A percentile compares a stretch with the other conserved stretches of the same genome.
Conservation (phyloP, 2,113 vertebrate species). For the Romanogobio albipinnatus region DNA sequence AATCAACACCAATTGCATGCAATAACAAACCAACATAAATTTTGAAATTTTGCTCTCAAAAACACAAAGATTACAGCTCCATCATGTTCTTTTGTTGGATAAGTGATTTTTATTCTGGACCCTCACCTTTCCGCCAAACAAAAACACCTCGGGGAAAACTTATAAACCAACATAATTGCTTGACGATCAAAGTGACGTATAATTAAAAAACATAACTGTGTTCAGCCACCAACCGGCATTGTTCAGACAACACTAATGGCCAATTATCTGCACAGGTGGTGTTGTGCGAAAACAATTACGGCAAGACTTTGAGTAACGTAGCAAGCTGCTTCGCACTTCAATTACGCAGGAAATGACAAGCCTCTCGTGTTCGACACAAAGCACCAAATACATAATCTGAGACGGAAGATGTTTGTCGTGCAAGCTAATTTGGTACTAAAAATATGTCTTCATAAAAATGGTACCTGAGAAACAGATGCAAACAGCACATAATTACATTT, state of each 20-base stretch:
- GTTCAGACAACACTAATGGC: conserved; percentile 75
- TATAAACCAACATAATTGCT: conserved; percentile 64
- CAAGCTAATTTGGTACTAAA: neutral
- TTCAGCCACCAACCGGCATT: conserved; percentile 61
- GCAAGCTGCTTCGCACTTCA: conserved; percentile 35
- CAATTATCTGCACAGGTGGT: conserved; percentile 73
- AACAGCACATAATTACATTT: neutral
- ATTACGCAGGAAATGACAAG: conserved; percentile 37
- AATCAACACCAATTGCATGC: neutral
- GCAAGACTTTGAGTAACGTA: conserved; percentile 14
- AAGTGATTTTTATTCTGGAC: neutral
- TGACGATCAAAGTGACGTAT: conserved; percentile 72
- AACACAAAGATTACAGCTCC: neutral
- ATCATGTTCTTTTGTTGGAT: neutral
- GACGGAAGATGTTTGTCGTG: neutral
- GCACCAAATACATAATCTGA: neutral
- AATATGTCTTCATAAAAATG: neutral
- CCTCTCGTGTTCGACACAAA: neutral
- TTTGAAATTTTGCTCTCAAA: neutral
- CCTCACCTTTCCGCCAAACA: neutral
- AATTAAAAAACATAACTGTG: conserved; percentile 64
- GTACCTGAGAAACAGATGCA: conserved; percentile 2
- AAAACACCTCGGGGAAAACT: conserved; percentile 54
- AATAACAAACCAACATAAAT: neutral
- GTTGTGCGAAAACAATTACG: conserved; percentile 70